These are phyloP conservation scores for Dendrocincla tyrannina DNA, from an alignment of 2,797 vertebrate species.

Conservation along the genomic window DNA sequence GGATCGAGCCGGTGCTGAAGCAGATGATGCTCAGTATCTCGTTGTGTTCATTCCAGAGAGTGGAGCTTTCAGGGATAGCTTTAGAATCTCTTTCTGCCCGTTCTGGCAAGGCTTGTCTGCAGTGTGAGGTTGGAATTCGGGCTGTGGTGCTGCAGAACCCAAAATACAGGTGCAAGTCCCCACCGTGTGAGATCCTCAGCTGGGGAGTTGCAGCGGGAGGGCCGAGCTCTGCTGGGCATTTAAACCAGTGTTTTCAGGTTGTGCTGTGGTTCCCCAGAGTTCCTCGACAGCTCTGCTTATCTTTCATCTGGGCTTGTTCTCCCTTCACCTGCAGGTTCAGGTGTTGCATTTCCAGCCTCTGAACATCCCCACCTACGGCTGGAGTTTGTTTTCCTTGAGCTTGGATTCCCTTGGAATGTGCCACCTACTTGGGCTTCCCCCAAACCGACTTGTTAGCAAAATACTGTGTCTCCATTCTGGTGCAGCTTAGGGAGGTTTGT, in stretches of 20 bases:
- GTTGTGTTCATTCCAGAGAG: background rate
- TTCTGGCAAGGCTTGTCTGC: background rate
- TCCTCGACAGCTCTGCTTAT: background rate
- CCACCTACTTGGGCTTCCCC: background rate
- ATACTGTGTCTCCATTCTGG: background rate
- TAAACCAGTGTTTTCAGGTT: background rate
- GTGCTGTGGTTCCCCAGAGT: background rate
- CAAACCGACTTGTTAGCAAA: background rate
- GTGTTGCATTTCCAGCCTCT: background rate
- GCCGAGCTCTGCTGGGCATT: background rate
- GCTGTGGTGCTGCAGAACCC: background rate
- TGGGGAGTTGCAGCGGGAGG: background rate
- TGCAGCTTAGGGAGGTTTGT: background rate
- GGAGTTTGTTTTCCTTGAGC: slow-evolving; percentile 6
- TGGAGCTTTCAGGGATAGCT: background rate
- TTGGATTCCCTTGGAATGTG: background rate
- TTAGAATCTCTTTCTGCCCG: background rate
- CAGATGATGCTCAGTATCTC: background rate
- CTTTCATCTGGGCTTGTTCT: background rate
- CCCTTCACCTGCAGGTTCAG: background rate
- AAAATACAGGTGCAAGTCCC: background rate
- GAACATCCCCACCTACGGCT: background rate
- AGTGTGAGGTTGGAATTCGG: background rate
- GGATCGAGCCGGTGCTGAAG: rapidly evolving
- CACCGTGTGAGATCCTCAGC: background rate